Conservation (phyloP, 2,113 vertebrate species). For the Suncus etruscus region DNA sequence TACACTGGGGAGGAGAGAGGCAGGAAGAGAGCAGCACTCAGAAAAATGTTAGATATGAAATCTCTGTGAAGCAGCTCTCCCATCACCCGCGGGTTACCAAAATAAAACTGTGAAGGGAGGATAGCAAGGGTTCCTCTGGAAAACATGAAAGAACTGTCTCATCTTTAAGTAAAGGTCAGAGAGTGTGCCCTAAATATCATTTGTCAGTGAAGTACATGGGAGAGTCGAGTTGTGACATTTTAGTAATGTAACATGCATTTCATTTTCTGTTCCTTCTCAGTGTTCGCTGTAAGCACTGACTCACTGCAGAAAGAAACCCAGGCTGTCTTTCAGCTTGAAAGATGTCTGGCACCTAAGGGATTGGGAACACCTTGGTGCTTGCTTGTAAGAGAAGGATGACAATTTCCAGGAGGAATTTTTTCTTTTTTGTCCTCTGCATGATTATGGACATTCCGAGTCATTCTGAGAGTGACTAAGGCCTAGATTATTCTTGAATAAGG, state of each 20-base stretch:
- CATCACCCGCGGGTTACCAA: too few species aligned
- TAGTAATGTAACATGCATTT: not conserved
- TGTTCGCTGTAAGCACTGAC: not conserved
- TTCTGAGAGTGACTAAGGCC: not conserved
- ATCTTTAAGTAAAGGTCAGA: slow-evolving; percentile 13
- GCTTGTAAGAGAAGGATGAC: not conserved
- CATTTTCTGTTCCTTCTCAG: not conserved
- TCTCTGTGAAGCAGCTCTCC: too few species aligned
- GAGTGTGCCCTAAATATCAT: not conserved
- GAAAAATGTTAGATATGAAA: not conserved
- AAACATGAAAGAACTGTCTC: not conserved
- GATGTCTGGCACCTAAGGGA: not conserved
- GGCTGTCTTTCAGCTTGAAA: not conserved
- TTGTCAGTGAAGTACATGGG: not conserved
- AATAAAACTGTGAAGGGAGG: not conserved
- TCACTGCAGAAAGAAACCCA: not conserved
- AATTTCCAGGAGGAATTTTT: not conserved
- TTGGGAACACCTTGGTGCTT: not conserved
- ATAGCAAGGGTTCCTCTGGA: not conserved
- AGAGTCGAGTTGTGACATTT: not conserved
- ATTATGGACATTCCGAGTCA: too few species aligned
- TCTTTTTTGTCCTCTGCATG: too few species aligned
- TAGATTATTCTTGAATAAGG: not conserved
- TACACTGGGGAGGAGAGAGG: not conserved
- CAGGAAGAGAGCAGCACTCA: not conserved